Percentiles rank a stretch among this genome's conserved stretches.
Conservation (phyloP, 35 echinoderm and acorn worm species). For the Ophioderma brevispina region DNA sequence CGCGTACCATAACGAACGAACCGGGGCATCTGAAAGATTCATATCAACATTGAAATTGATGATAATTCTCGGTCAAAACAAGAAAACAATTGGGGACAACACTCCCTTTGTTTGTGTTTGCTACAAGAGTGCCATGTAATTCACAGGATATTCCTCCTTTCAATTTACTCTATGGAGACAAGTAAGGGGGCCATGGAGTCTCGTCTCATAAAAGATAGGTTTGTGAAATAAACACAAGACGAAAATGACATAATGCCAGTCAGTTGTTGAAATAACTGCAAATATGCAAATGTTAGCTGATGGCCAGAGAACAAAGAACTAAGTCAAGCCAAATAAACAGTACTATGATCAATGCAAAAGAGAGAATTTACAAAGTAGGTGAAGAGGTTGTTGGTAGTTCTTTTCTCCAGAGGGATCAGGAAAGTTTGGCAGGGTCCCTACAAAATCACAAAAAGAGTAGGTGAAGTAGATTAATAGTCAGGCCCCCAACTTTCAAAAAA, state of each 20-base stretch:
- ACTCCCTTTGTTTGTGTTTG: slow-evolving; percentile 37
- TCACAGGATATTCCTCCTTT: slow-evolving; percentile 40
- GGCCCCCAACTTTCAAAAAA: too few relatives aligned
- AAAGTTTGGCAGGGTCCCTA: slow-evolving; percentile 63
- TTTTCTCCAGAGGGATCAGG: slow-evolving; percentile 12
- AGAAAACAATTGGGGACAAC: slow-evolving; percentile 15
- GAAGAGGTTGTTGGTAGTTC: slow-evolving; percentile 37
- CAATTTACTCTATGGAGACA: slow-evolving; percentile 37
- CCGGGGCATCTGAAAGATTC: slow-evolving; percentile 24
- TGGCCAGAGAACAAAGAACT: background rate
- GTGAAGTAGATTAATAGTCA: slow-evolving; percentile 20
- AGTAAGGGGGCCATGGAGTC: slow-evolving; percentile 13
- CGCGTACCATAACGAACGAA: background rate
- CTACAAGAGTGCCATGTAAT: slow-evolving; percentile 17
- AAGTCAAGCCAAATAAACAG: slow-evolving; percentile 6
- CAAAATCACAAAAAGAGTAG: slow-evolving; percentile 1
- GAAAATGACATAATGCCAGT: background rate
- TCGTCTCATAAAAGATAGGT: background rate
- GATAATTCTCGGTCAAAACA: background rate
- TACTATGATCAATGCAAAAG: slow-evolving; percentile 32
- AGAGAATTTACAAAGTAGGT: slow-evolving; percentile 7
- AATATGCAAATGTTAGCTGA: slow-evolving; percentile 8
- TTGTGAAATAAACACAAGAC: background rate
- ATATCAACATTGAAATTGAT: slow-evolving; percentile 20
- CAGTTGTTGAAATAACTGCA: background rate